Conservation (phyloP, 2,113 vertebrate species). For the Talpa occidentalis region DNA sequence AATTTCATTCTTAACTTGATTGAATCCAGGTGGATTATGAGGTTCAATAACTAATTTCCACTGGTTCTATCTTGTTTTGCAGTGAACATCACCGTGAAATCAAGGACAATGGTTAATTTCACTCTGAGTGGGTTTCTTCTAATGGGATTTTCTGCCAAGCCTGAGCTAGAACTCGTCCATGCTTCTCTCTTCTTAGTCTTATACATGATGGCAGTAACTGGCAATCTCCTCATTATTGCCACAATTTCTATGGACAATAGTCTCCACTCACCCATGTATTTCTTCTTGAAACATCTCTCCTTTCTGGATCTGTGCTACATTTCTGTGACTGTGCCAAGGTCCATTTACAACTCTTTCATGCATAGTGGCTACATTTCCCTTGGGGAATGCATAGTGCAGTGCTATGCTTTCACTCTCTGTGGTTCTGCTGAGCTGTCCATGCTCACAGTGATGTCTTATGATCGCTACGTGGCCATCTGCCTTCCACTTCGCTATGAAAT, state of each 20-base stretch:
- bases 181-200: neutral
- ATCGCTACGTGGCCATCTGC: neutral
- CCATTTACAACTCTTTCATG: neutral
- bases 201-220: neutral
- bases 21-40: too few species aligned
- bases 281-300: neutral
- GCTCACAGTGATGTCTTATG: slow-evolving; percentile 55
- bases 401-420: neutral
- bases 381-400: neutral
- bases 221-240: neutral
- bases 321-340: neutral
- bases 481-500: slow-evolving; percentile 3
- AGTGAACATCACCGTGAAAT: neutral
- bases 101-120: neutral
- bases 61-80: neutral
- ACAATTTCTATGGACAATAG: neutral
- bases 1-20: neutral
- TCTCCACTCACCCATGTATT: neutral
- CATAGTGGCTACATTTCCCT: neutral
- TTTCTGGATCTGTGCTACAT: neutral
- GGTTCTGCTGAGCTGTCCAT: neutral
- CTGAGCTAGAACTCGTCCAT: neutral
- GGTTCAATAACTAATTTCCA: neutral
- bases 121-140: neutral
- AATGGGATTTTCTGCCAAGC: neutral